Percentiles rank a stretch among this genome's conserved stretches.
These are phyloP conservation scores for Steinernema carpocapsae DNA, from an alignment of 2,888 invertebrate species.

Conservation along the genomic window DNA sequence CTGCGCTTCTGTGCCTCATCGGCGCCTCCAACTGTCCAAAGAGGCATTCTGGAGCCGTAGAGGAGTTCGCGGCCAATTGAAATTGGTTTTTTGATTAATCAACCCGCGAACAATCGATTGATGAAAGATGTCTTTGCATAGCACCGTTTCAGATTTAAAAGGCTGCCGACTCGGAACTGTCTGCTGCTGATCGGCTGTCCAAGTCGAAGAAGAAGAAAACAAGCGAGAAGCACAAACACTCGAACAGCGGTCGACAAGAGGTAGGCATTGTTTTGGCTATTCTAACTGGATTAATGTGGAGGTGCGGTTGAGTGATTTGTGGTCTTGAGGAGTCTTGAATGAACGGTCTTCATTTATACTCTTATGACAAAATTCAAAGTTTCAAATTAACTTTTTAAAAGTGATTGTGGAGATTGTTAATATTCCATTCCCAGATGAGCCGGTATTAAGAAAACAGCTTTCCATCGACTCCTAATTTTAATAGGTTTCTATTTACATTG, in stretches of 20 bases:
- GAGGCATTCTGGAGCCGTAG: not conserved
- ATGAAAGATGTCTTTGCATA: slow-evolving; percentile 31
- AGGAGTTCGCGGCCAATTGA: too few relatives aligned
- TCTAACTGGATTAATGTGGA: not conserved
- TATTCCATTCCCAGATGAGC: too few relatives aligned
- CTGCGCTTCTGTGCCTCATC: slow-evolving; percentile 10
- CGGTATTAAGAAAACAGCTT: too few relatives aligned
- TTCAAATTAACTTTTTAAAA: not conserved
- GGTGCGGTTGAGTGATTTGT: slow-evolving; percentile 4
- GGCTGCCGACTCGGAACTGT: slow-evolving; percentile 3
- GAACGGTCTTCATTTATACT: not conserved
- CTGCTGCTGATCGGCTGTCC: slow-evolving; percentile 16
- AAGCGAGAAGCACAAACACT: slow-evolving; percentile 3
- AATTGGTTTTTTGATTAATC: slow-evolving; percentile 20
- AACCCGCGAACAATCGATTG: slow-evolving; percentile 28
- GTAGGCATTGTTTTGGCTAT: slow-evolving; percentile 8
- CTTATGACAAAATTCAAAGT: not conserved
- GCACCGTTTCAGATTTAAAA: slow-evolving; percentile 30
- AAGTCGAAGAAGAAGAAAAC: slow-evolving; percentile 11
- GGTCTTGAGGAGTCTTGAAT: not conserved
- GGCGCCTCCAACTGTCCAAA: slow-evolving; percentile 14
- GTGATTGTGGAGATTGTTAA: too few relatives aligned
- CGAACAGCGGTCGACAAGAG: slow-evolving; percentile 20
- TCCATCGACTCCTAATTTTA: too few relatives aligned
- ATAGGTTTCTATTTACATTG: too few relatives aligned